Base-by-base conservation (phyloP, 2,797 vertebrate species). In the Labeo calbasu region DNA sequence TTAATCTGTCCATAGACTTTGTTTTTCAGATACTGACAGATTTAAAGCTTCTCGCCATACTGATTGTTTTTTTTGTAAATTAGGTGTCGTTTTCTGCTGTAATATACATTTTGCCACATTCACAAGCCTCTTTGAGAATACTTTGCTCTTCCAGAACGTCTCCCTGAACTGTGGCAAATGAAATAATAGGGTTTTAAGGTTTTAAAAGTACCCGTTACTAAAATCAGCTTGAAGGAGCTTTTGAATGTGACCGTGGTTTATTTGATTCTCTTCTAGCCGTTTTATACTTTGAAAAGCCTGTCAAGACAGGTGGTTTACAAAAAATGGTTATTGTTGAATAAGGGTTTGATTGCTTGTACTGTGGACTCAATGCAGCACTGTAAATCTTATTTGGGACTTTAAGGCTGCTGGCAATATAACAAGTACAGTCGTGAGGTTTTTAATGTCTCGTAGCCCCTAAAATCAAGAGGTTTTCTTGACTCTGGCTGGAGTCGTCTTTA, bases 401-500 rank as follows among this genome's bases (percentile, higher is more conserved):
- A 70, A n/a, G 14, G 32, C 76, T 65, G 75, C 88, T 57, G 85
- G 84, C 82, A 87, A 82, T 85, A 87, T 57, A 71, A 81, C 69
- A 55, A 61, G 32, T 77, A 53, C 28, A 40, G 48, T 48, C 32
- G 63, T 80, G 51, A 21, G n/a, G n/a, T 77, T 68, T 28, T 63
- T 19, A 36, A 72, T 55, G 69, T 82, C 79, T 73, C 59, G 51
- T 63, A 46, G 51, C 51, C 51, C 61, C 75, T 82, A 48, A 78
- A 86, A 28, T 63, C 40, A 48, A 77, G 70, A 69, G 78, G 61
- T 83, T 79, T 84, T 86, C 82, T 25, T 68, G 23, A 70, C 84
- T 85, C 78, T 77, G 0, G 1, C 15, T 1, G 70, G 84, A 80
- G 85, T 57, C 46, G 19, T 72, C 79, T 66, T 89, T 78, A 83